Evolutionary conservation across 2,797 vertebrate genomes (phyloP).

Genomic region (Anas georgica): DNA sequence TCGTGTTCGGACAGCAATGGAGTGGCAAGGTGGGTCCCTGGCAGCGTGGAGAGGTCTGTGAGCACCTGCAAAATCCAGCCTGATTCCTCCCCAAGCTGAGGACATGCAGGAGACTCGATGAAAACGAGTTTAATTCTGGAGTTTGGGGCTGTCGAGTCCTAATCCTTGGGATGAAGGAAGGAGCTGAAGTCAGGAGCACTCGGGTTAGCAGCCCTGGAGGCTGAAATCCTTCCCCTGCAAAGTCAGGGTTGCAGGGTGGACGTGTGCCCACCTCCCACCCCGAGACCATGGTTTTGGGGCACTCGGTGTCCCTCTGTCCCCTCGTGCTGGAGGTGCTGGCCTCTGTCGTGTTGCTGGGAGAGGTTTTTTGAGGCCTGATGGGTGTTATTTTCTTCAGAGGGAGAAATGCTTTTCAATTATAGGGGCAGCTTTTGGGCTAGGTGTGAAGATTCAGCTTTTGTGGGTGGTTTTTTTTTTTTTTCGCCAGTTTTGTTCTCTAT

Average conservation of each 20-base stretch:
- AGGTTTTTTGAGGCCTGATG: background rate
- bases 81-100: background rate
- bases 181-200: background rate
- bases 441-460: constrained; percentile 62
- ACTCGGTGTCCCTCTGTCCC: background rate
- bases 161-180: background rate
- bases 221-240: accelerated
- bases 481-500: constrained; percentile 32
- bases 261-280: background rate
- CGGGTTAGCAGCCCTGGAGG: background rate
- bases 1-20: accelerated
- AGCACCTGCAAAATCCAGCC: background rate
- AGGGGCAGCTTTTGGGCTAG: background rate
- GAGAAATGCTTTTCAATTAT: constrained; percentile 32
- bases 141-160: background rate
- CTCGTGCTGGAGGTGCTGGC: background rate
- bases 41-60: background rate
- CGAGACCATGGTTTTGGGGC: accelerated
- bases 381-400: constrained; percentile 1
- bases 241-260: background rate
- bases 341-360: background rate
- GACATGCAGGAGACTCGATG: background rate
- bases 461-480: background rate
- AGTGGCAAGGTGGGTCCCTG: accelerated
- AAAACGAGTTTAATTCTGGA: background rate